phyloP scores from a whole-genome alignment of 2,888 invertebrate species.

The Thereva nobilitata region DNA sequence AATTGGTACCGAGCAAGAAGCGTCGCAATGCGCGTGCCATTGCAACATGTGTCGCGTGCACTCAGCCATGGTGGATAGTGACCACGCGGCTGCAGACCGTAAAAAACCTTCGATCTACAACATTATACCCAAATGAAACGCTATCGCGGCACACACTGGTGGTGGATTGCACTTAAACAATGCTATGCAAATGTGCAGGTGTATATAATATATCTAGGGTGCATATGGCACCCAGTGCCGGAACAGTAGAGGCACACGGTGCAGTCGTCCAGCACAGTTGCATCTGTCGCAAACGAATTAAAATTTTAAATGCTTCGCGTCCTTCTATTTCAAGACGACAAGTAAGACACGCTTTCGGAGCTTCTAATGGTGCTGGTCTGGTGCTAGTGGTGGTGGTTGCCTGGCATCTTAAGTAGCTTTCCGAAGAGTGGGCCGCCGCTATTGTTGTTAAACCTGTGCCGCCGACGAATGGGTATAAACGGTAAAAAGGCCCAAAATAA shows the following conservation, averaged over 20 bases:
- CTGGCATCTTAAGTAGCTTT: too few relatives aligned
- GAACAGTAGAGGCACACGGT: neutral
- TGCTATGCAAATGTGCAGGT: conserved; percentile 32
- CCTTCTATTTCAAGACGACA: too few relatives aligned
- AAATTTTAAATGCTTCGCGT: conserved; percentile 18
- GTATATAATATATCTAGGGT: conserved; percentile 17
- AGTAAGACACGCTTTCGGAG: too few relatives aligned
- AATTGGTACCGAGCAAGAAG: conserved; percentile 12
- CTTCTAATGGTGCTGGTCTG: too few relatives aligned
- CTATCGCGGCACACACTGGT: too few relatives aligned
- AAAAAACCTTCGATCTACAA: conserved; percentile 14
- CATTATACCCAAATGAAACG: neutral
- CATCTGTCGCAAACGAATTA: conserved; percentile 18
- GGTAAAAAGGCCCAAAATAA: too few relatives aligned
- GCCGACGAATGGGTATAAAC: too few relatives aligned
- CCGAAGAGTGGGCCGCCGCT: too few relatives aligned
- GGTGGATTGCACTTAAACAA: neutral
- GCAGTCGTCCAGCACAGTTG: neutral
- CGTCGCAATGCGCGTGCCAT: conserved; percentile 18
- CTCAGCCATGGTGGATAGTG: conserved; percentile 13
- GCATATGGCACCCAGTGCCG: conserved; percentile 30
- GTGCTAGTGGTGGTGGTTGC: too few relatives aligned
- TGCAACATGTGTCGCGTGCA: conserved; percentile 35
- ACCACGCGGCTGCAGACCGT: conserved; percentile 2
- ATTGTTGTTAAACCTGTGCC: too few relatives aligned